Evolutionary conservation across 2,113 vertebrate genomes (phyloP).

Genomic region (Ictidomys tridecemlineatus): DNA sequence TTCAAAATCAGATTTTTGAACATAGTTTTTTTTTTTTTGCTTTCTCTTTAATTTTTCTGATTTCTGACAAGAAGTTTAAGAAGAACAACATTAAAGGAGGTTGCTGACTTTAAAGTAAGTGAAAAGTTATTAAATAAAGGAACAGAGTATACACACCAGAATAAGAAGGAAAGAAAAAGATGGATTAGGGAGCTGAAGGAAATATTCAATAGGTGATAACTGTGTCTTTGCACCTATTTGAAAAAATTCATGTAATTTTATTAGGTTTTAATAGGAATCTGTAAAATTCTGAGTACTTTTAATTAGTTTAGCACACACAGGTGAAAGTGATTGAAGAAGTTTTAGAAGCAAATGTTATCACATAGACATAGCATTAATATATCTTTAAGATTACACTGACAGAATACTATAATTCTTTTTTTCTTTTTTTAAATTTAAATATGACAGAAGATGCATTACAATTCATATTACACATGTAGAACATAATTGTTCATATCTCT

Average conservation of each 20-base stretch:
- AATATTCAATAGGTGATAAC: background rate
- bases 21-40: background rate
- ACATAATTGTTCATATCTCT: too few species aligned
- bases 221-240: background rate
- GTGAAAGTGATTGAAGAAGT: background rate
- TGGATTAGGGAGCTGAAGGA: background rate
- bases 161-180: background rate
- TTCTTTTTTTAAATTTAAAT: too few species aligned
- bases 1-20: background rate
- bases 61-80: background rate
- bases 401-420: background rate
- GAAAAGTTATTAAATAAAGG: background rate
- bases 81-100: background rate
- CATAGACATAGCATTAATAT: background rate
- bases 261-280: conserved; percentile 5
- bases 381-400: background rate
- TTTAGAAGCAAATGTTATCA: background rate
- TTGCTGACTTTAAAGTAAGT: background rate
- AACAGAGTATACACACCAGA: background rate
- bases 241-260: background rate
- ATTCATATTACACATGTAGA: too few species aligned
- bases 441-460: too few species aligned
- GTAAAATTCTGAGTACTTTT: background rate
- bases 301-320: background rate
- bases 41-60: background rate